phyloP scores from a whole-genome alignment of 2,113 vertebrate species.

The Burhinus oedicnemus region DNA sequence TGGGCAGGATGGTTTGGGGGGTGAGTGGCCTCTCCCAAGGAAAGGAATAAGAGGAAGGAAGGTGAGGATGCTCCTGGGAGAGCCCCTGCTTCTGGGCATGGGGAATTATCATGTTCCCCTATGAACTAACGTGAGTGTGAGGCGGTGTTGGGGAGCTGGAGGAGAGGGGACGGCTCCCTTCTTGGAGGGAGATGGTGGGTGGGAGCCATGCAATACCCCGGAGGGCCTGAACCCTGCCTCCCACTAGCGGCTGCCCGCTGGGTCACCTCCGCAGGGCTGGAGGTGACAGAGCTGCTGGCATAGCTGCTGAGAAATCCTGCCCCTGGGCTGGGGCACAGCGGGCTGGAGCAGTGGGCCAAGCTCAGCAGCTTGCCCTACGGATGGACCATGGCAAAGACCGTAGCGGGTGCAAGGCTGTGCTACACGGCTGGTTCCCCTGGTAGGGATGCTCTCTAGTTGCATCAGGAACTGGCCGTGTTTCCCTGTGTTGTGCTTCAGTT shows the following conservation, averaged over 20 bases:
- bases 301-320: background rate
- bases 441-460: background rate
- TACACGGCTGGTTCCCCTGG: background rate
- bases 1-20: background rate
- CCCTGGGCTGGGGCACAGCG: background rate
- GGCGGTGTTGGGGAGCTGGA: background rate
- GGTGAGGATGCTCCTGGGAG: background rate
- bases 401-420: background rate
- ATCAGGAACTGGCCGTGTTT: background rate
- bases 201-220: background rate
- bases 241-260: background rate
- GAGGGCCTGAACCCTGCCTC: background rate
- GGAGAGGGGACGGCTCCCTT: background rate
- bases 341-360: background rate
- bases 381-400: no score
- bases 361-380: background rate
- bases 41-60: background rate
- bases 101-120: background rate
- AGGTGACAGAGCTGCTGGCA: background rate
- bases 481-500: background rate
- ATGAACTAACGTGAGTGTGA: rapidly evolving
- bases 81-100: background rate
- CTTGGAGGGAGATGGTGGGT: background rate
- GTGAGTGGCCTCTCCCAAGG: background rate
- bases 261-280: background rate